phyloP scores from a whole-genome alignment of 2,888 invertebrate species.

The Bellardia bayeri region DNA sequence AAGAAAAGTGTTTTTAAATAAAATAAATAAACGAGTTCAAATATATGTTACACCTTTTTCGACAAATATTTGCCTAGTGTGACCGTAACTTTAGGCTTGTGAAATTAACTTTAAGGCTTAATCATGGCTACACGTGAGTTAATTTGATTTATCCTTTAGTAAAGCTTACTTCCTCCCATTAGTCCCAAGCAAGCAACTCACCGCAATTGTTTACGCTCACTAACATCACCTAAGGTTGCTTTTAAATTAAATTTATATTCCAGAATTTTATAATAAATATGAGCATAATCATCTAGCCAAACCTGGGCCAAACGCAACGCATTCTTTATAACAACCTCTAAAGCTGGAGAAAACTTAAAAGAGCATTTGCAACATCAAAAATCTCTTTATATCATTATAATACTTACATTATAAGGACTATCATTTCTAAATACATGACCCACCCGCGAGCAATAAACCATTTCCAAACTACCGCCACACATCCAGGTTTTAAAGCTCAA shows the following conservation, averaged over 20 bases:
- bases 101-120: too few relatives aligned
- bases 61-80: too few relatives aligned
- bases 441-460: slow-evolving; percentile 99
- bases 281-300: slow-evolving; percentile 98
- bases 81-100: too few relatives aligned
- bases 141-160: too few relatives aligned
- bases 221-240: slow-evolving; percentile 98
- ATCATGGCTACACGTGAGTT: too few relatives aligned
- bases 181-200: slow-evolving; percentile 72
- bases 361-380: not conserved
- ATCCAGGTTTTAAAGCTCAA: slow-evolving; percentile 99
- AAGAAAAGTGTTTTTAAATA: too few relatives aligned
- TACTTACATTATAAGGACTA: slow-evolving; percentile 93
- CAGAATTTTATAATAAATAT: slow-evolving; percentile 99
- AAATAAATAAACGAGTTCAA: too few relatives aligned
- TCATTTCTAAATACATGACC: slow-evolving; percentile 99
- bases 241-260: slow-evolving; percentile 90
- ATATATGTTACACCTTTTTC: too few relatives aligned
- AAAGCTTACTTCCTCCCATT: not conserved
- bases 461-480: slow-evolving; percentile 99
- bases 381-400: not conserved
- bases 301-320: slow-evolving; percentile 97
- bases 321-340: slow-evolving; percentile 96
- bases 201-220: slow-evolving; percentile 91
- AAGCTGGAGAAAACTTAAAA: slow-evolving; percentile 94